Conservation (phyloP, 2,797 vertebrate species). For the Sebastes hubbsi region DNA sequence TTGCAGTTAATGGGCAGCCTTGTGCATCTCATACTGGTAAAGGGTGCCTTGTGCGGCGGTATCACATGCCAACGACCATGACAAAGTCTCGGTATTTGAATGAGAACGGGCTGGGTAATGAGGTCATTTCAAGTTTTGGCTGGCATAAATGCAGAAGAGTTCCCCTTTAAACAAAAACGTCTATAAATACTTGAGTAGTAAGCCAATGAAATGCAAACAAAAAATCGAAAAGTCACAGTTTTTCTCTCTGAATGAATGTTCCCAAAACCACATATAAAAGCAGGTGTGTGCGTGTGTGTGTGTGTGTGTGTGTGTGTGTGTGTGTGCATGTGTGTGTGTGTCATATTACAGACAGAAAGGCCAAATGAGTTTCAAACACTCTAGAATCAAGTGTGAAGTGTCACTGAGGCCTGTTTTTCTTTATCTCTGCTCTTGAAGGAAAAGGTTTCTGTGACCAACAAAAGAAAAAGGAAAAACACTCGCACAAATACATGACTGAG, state of each 20-base stretch:
- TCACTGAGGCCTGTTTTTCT: background rate
- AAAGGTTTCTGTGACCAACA: background rate
- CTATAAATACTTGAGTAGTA: background rate
- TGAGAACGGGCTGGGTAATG: no score
- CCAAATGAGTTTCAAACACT: background rate
- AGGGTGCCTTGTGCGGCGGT: no score
- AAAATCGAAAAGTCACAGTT: background rate
- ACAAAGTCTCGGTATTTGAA: no score
- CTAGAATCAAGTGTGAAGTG: background rate
- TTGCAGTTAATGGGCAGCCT: no score
- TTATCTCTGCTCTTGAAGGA: background rate
- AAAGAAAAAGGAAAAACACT: background rate
- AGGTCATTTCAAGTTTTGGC: no score
- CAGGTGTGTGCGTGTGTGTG: background rate
- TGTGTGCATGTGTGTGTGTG: background rate
- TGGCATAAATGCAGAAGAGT: no score
- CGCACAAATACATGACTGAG: background rate
- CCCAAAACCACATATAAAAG: background rate
- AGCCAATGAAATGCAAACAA: background rate
- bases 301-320: background rate
- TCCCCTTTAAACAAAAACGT: background rate
- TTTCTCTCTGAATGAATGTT: background rate
- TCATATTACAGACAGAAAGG: background rate
- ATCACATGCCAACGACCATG: no score
- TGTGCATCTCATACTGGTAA: no score